Evolutionary conservation across 1,140 invertebrate genomes (phyloP).

Genomic region (Ridgeia piscesae): DNA sequence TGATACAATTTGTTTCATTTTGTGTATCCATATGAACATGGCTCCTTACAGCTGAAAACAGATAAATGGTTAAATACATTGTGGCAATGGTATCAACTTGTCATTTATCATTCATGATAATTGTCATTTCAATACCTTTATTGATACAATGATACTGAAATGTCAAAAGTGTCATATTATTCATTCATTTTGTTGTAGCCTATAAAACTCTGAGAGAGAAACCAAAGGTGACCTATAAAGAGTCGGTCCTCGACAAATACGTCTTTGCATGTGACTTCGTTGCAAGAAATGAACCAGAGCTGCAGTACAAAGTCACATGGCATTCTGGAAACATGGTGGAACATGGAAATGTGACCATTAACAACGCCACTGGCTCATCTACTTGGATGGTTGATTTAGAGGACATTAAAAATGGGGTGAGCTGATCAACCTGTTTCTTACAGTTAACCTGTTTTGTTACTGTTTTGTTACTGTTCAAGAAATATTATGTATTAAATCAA

Average conservation of each 20-base stretch:
- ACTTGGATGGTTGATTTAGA: background rate
- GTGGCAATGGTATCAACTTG: background rate
- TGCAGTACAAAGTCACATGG: background rate
- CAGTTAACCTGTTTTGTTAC: background rate
- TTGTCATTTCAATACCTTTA: too few relatives aligned
- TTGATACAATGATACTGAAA: background rate
- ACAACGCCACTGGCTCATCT: background rate
- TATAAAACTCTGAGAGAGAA: background rate
- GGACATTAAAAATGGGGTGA: background rate
- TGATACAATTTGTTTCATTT: too few relatives aligned
- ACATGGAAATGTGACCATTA: background rate
- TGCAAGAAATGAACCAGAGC: background rate
- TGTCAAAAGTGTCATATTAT: background rate
- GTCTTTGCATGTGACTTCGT: background rate
- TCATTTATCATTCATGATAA: background rate
- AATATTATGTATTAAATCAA: too few relatives aligned
- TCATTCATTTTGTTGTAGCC: background rate
- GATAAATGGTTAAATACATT: background rate
- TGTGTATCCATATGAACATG: too few relatives aligned
- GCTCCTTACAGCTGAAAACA: too few relatives aligned
- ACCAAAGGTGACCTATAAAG: background rate
- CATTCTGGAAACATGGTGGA: background rate
- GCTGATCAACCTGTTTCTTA: background rate
- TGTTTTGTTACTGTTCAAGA: too few relatives aligned
- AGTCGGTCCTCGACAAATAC: background rate